Base-by-base conservation (phyloP, 2,113 vertebrate genomes). In the Bombycilla garrulus region DNA sequence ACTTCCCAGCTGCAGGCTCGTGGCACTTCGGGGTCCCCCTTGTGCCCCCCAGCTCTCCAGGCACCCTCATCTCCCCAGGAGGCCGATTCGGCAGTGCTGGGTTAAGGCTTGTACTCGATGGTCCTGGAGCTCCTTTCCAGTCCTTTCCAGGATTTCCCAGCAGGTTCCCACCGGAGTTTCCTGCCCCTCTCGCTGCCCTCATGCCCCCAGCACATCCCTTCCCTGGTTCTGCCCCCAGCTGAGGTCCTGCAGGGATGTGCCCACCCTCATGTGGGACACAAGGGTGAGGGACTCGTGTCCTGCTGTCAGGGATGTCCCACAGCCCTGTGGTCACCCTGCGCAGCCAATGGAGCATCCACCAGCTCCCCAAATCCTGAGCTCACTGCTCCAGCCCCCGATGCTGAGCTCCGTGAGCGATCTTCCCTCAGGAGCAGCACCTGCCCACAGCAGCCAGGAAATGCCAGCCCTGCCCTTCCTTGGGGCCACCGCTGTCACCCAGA, bases 311-410 rank as follows among this genome's bases (percentile, higher is more conserved):
- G 57, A 19, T 29, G 31, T 78, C 33, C 33, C 51, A 9, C 45
- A 71, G 74, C 54, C 40, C 54, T 28, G 47, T 8, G 2, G 5
- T 35, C 62, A 44, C 36, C 26, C 86, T 38, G 66, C 79, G 56
- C 28, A 10, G 33, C 61, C 72, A 33, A 0, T 3, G 1, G 18
- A 4, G 40, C 51, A 36, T 5, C 56, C 54, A 11, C 3, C 60
- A 16, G 7, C 47, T 57, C 57, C 58, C 51, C 56, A 24, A 4
- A 29, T 8, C 54, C 76, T 9, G 20, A 29, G 4, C 22, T 36
- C 17, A 1, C 36, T 31, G 56, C 81, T 66, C 44, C 64, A 26
- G 9, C 21, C 22, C 15, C 54, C 1, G 0, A 11, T 3, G 33
- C 17, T 0, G 17, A 73, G 1, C 21, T 48, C n/a, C 58, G 5